Percentiles rank a stretch among this genome's conserved stretches.
These are phyloP conservation scores for Thyatira batis DNA, from an alignment of 2,888 invertebrate genomes.

Conservation along the genomic window DNA sequence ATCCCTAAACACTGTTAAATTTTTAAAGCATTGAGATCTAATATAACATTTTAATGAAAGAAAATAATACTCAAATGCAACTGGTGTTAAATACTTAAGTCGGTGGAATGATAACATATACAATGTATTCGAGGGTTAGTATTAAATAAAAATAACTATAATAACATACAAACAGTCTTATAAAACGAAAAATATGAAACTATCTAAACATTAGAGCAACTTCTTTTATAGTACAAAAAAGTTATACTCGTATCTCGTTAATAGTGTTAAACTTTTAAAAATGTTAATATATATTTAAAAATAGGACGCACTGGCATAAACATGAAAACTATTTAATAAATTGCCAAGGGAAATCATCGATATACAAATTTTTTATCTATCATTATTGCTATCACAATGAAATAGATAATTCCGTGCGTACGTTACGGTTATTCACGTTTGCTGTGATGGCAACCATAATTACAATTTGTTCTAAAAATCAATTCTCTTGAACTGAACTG, in stretches of 20 bases:
- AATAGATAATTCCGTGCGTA: constrained; percentile 12
- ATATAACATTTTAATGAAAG: constrained; percentile 34
- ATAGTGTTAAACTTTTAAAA: constrained; percentile 36
- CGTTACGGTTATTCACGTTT: constrained; percentile 5
- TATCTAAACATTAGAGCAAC: constrained; percentile 59
- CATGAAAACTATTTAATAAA: constrained; percentile 37
- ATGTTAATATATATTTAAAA: constrained; percentile 45
- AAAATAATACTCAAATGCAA: constrained; percentile 69
- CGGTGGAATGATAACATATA: constrained; percentile 75
- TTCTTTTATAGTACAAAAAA: constrained; percentile 54
- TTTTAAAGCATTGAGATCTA: constrained; percentile 59
- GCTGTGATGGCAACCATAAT: constrained; percentile 42
- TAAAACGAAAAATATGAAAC: constrained; percentile 58
- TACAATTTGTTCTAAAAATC: constrained; percentile 40
- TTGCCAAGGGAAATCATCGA: constrained; percentile 24
- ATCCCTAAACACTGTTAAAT: constrained; percentile 41
- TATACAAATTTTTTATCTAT: constrained; percentile 38
- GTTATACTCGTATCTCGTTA: constrained; percentile 44
- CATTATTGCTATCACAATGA: constrained; percentile 38
- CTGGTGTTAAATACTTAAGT: constrained; percentile 68
- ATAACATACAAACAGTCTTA: constrained; percentile 73
- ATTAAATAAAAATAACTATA: constrained; percentile 54
- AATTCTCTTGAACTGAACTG: constrained; percentile 34
- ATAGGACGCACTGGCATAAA: constrained; percentile 58
- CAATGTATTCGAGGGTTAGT: constrained; percentile 66